A percentile compares a stretch with the other conserved stretches of the same genome.
These are phyloP conservation scores for Diglossa cyanea DNA, from an alignment of 2,797 vertebrate genomes.

Conservation along the genomic window DNA sequence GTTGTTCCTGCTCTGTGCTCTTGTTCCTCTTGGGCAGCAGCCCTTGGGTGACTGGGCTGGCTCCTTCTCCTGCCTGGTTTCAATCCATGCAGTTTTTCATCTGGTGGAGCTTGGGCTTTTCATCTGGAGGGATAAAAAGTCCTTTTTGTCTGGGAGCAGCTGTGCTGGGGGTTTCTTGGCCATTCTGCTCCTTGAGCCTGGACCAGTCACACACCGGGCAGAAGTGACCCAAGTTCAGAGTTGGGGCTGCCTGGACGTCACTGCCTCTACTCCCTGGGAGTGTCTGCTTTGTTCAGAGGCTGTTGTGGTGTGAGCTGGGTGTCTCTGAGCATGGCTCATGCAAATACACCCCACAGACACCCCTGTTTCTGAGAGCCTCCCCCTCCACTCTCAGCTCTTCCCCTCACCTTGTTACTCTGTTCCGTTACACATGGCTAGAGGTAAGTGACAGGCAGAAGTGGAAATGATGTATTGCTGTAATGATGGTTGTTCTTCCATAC, in stretches of 20 bases:
- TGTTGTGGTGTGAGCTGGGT: background rate
- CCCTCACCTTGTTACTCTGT: background rate
- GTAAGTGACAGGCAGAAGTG: background rate
- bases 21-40: constrained; percentile 29
- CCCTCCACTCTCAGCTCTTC: background rate
- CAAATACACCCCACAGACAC: background rate
- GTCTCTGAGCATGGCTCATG: background rate
- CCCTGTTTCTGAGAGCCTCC: background rate
- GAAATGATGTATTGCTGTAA: background rate
- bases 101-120: background rate
- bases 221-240: background rate
- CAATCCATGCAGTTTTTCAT: background rate
- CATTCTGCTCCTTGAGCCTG: background rate
- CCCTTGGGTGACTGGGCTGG: background rate
- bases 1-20: background rate
- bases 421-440: background rate
- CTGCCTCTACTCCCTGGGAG: background rate
- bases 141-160: background rate
- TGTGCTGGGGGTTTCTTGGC: background rate
- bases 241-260: background rate
- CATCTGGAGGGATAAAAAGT: background rate
- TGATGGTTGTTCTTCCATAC: background rate
- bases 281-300: background rate
- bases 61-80: background rate
- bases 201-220: accelerated